Conservation (phyloP, 2,797 vertebrate species). For the Eidolon dupreanum region DNA sequence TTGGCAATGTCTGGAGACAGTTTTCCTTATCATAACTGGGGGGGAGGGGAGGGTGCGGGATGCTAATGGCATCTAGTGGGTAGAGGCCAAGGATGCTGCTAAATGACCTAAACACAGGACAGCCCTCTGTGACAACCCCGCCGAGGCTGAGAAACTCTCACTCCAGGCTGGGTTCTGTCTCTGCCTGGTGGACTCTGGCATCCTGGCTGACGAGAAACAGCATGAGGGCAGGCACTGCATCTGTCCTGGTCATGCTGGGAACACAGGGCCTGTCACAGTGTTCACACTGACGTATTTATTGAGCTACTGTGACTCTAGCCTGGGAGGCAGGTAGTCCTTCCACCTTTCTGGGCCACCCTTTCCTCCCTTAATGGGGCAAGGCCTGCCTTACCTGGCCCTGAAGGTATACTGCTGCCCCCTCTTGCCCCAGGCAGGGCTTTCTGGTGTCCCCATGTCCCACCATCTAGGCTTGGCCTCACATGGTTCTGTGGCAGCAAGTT, state of each 20-base stretch:
- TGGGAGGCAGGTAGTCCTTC: background rate
- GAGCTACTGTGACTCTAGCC: background rate
- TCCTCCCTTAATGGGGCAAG: background rate
- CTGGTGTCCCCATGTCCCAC: background rate
- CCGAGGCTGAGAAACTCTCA: background rate
- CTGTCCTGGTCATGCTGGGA: background rate
- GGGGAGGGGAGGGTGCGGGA: background rate
- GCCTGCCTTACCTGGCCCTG: background rate
- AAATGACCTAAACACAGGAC: background rate
- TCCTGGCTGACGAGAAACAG: background rate
- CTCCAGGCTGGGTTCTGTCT: background rate
- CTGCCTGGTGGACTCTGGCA: background rate
- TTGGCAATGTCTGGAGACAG: background rate
- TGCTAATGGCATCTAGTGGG: background rate
- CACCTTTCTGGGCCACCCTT: background rate
- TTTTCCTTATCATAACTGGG: background rate
- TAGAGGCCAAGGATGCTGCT: background rate
- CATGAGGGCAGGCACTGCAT: background rate
- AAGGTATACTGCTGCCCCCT: background rate
- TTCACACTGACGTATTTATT: background rate
- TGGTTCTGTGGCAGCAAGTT: background rate
- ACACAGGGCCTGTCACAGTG: background rate
- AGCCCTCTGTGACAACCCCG: fast-evolving
- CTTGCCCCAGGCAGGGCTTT: background rate
- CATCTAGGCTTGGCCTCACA: background rate